phyloP scores from a whole-genome alignment of 1,140 invertebrate genomes.

The Conus ventricosus region DNA sequence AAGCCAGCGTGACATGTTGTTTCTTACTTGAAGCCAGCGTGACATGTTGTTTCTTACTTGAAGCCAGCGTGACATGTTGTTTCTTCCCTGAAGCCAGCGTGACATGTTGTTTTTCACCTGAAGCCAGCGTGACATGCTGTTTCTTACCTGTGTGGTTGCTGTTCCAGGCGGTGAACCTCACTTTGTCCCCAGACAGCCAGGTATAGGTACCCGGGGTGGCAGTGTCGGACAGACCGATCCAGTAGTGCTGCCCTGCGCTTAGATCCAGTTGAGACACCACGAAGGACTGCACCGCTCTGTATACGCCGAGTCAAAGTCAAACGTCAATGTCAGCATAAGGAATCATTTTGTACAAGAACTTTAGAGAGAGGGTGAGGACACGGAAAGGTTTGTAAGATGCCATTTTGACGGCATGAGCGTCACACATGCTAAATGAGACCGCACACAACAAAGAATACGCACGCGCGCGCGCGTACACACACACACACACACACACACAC shows the following conservation, averaged over 20 bases:
- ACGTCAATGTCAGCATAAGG: no score
- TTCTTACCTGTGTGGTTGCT: constrained; percentile 41
- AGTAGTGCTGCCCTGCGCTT: constrained; percentile 52
- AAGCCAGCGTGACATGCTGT: no score
- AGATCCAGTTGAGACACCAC: constrained; percentile 52
- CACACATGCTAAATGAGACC: background rate
- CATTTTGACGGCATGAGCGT: no score
- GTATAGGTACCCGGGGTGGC: constrained; percentile 48
- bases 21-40: no score
- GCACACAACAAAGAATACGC: background rate
- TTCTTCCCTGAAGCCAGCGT: no score
- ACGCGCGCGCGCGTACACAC: background rate
- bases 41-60: no score
- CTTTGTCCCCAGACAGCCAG: constrained; percentile 30
- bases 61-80: no score
- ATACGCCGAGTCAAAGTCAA: background rate
- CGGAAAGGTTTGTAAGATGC: no score
- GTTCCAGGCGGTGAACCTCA: constrained; percentile 60
- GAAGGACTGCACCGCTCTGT: constrained; percentile 58
- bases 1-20: no score
- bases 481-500: constrained; percentile 4
- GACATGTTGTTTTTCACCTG: no score
- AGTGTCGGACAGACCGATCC: constrained; percentile 59
- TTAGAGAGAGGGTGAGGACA: no score
- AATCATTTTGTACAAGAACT: no score